Evolutionary conservation across 2,888 invertebrate species (phyloP).

Genomic region (Thymelicus sylvestris): DNA sequence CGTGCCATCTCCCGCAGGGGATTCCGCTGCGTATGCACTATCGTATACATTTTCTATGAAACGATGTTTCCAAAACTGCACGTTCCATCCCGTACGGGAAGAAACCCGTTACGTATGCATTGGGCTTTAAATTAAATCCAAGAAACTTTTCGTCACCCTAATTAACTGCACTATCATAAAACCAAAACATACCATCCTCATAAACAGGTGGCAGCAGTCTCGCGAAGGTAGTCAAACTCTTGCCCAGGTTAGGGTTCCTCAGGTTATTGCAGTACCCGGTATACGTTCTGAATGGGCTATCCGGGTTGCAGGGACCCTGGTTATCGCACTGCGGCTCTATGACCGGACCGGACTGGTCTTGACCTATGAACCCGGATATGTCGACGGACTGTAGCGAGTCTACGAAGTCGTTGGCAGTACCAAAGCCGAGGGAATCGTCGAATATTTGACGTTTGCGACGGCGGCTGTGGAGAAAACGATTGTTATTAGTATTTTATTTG

Average conservation of each 20-base stretch:
- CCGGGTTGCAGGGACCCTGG: constrained; percentile 88
- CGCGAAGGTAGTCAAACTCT: constrained; percentile 93
- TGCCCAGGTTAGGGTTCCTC: constrained; percentile 92
- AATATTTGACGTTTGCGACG: constrained; percentile 91
- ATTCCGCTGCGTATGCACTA: too few relatives aligned
- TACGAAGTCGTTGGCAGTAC: constrained; percentile 86
- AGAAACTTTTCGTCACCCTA: too few relatives aligned
- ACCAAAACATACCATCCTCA: constrained; percentile 88
- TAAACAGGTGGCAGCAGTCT: constrained; percentile 93
- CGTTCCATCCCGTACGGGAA: too few relatives aligned
- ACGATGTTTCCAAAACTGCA: too few relatives aligned
- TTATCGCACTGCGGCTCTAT: constrained; percentile 90
- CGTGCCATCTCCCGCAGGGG: too few relatives aligned
- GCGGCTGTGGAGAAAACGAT: constrained; percentile 55
- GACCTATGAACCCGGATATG: constrained; percentile 88
- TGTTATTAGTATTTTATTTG: too few relatives aligned
- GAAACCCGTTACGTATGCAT: too few relatives aligned
- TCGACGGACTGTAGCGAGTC: constrained; percentile 92
- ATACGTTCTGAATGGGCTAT: constrained; percentile 88
- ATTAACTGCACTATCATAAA: too few relatives aligned
- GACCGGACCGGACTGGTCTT: constrained; percentile 84
- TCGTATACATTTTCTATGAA: too few relatives aligned
- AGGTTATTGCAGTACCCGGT: constrained; percentile 96
- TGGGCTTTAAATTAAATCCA: too few relatives aligned
- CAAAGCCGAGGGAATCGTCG: constrained; percentile 80